phyloP scores from a whole-genome alignment of 2,113 vertebrate species.

The Crocuta crocuta region DNA sequence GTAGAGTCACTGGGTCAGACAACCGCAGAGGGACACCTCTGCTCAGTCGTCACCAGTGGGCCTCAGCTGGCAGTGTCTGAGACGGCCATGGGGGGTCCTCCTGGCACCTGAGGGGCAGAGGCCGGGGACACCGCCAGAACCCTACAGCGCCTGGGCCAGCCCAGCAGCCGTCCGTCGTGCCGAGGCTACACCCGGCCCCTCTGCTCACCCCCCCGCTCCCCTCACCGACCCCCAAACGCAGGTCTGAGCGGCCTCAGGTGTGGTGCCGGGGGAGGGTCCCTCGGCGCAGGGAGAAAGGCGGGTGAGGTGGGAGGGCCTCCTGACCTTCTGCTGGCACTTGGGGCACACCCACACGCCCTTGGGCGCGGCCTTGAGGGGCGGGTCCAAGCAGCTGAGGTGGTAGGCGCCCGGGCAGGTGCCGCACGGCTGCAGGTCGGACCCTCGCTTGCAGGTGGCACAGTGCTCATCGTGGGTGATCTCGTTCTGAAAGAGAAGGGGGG shows the following conservation, averaged over 20 bases:
- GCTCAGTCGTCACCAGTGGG: background rate
- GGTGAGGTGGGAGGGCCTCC: rapidly evolving
- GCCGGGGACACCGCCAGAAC: background rate
- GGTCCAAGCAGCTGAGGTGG: slow-evolving; percentile 95
- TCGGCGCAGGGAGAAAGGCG: background rate
- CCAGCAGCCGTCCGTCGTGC: rapidly evolving
- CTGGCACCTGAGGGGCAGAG: background rate
- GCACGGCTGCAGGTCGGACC: slow-evolving; percentile 93
- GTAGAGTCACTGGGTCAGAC: no score
- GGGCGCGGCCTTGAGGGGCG: slow-evolving; percentile 91
- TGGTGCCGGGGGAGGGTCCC: background rate
- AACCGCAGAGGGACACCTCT: background rate
- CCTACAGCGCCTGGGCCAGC: background rate
- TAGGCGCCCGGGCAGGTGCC: slow-evolving; percentile 94
- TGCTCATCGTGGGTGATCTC: slow-evolving; percentile 92
- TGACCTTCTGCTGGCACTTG: slow-evolving; percentile 98
- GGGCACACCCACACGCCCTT: slow-evolving; percentile 96
- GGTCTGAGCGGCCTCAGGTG: background rate
- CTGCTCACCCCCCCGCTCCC: rapidly evolving
- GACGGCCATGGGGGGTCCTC: background rate
- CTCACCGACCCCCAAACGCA: background rate
- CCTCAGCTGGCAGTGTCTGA: rapidly evolving
- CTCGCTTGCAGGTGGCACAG: slow-evolving; percentile 93
- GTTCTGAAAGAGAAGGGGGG: slow-evolving; percentile 86
- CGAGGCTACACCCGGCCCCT: background rate